Evolutionary conservation across 2,113 vertebrate genomes (phyloP), one percentile per base, ranked within the genome.

Genomic region (Laterallus jamaicensis): DNA sequence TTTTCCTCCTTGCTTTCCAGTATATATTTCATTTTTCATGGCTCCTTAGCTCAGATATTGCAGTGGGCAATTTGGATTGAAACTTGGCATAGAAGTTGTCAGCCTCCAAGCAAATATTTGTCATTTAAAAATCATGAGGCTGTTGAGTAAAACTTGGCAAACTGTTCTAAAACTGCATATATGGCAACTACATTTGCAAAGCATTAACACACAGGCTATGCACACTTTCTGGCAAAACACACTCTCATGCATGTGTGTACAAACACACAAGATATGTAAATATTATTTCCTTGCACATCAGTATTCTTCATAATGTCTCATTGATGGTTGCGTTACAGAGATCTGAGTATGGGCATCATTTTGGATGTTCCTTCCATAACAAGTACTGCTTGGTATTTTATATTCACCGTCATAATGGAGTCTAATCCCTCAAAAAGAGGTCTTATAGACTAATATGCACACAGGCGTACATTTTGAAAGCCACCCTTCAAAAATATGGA

Each of bases 31-130:
- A 71, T 92, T 73, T 83, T 92, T 94, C 31, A 84, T 66, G 86
- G 82, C 79, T 97, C 60, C 60, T 82, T 96, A 94, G 80, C 79
- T 85, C 83, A 88, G 40, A 96, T 73, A 93, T 60, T 92, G 66
- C 93, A 94, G 82, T 76, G 86, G 88, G 90, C 66, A 93, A 50
- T 96, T 95, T 93, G 64, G 68, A 86, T 79, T 97, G 93, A 97
- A 96, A 96, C 84, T 97, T 98, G 96, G 96, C 95, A 92, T 77
- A 69, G 67, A 91, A 10, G 2, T 69, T 94, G 83, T 84, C 73
- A 81, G 92, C 92, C 94, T 97, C 58, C 78, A 86, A 97, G 97
- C 92, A 97, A 97, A 97, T 97, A 96, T 97, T 97, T 97, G 95
- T 97, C 96, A 96, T 96, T 95, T 96, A 82, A 92, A 97, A 95